Conservation (phyloP, 2,113 vertebrate species). For the Laticauda colubrina region DNA sequence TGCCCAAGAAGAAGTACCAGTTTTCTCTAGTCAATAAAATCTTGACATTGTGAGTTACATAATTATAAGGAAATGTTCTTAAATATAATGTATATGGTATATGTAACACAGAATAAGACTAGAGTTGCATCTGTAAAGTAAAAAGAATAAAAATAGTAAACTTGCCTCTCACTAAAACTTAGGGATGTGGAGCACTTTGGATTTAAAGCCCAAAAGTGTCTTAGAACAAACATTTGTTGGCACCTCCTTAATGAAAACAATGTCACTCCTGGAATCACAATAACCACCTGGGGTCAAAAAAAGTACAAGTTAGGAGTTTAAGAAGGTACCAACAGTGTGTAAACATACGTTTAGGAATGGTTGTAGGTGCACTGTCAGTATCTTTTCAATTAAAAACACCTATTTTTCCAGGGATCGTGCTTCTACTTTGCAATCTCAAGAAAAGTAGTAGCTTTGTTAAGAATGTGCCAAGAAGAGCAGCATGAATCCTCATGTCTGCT, state of each 20-base stretch:
- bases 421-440: neutral
- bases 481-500: neutral
- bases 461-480: neutral
- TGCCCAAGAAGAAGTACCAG: neutral
- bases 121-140: neutral
- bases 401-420: neutral
- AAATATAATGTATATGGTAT: neutral
- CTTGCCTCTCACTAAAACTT: neutral
- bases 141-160: neutral
- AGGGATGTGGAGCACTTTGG: neutral
- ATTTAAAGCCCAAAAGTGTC: neutral
- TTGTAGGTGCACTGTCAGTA: neutral
- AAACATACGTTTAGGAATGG: neutral
- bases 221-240: neutral
- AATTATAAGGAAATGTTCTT: neutral
- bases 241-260: neutral
- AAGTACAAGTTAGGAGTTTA: neutral
- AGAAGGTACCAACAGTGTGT: neutral
- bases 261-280: neutral
- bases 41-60: neutral
- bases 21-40: neutral
- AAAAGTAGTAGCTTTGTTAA: neutral
- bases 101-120: neutral
- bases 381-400: neutral
- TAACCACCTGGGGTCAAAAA: neutral